phyloP scores from a whole-genome alignment of 2,888 invertebrate genomes.

The Lamellibrachia satsuma region DNA sequence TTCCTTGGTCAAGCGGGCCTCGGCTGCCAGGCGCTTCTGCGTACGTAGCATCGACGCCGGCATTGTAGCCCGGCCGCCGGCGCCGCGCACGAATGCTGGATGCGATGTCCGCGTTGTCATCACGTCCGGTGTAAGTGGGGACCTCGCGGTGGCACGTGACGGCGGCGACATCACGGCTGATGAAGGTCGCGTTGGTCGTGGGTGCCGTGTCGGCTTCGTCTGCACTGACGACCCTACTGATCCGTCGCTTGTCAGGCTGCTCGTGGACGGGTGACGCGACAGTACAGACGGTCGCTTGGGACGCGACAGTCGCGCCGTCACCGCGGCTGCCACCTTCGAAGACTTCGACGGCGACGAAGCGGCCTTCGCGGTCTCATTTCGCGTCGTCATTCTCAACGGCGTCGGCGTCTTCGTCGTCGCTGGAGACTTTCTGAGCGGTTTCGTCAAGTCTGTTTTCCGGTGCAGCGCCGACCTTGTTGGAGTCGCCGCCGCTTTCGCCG shows the following conservation, averaged over 20 bases:
- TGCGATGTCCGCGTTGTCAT: conserved; percentile 6
- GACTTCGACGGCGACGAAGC: not conserved
- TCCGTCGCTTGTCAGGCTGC: conserved; percentile 34
- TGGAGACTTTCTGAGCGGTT: not conserved
- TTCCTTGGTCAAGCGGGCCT: conserved; percentile 23
- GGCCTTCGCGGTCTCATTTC: not conserved
- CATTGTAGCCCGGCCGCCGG: conserved; percentile 38
- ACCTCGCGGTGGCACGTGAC: not conserved
- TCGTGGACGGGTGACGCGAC: conserved; percentile 35
- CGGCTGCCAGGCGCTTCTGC: conserved; percentile 36
- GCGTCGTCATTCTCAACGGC: not conserved
- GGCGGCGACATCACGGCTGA: not conserved
- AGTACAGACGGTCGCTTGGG: conserved; percentile 32
- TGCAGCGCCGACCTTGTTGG: not conserved
- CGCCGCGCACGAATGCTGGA: conserved; percentile 40
- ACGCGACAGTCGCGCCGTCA: conserved; percentile 33
- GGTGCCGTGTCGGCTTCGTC: conserved; percentile 1
- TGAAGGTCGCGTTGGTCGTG: conserved; percentile 7
- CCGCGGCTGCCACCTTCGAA: conserved; percentile 25
- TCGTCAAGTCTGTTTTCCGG: not conserved
- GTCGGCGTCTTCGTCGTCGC: not conserved
- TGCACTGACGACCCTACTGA: conserved; percentile 26
- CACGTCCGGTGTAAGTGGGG: not conserved
- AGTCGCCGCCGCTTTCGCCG: not conserved
- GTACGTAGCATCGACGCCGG: conserved; percentile 40